These are phyloP conservation scores for Hyperopisus bebe DNA, from an alignment of 2,113 vertebrate genomes.

Conservation along the genomic window DNA sequence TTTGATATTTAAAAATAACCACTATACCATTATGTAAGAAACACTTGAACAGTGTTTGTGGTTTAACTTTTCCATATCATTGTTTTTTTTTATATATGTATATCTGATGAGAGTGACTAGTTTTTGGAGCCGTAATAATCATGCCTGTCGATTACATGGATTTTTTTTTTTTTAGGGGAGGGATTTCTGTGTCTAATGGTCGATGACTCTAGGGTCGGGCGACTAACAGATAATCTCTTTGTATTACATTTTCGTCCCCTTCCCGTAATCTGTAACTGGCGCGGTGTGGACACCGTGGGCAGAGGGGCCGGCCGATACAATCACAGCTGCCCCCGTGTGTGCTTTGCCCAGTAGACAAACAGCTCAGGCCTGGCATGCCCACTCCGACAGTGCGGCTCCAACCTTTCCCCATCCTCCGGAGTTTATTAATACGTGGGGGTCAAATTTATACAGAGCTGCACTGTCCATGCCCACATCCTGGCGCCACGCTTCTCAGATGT, in stretches of 20 bases:
- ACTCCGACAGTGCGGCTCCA: not conserved
- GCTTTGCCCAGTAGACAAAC: constrained; percentile 2
- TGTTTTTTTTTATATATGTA: not conserved
- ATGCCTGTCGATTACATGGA: not conserved
- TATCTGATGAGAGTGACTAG: not conserved
- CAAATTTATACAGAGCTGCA: not conserved
- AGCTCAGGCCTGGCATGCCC: not conserved
- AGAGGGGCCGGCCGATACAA: constrained; percentile 14
- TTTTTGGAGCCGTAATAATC: not conserved
- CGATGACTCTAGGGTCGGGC: constrained; percentile 2
- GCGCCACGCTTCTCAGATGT: not conserved
- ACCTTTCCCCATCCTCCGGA: not conserved
- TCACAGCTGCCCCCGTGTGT: not conserved
- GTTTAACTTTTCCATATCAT: not conserved
- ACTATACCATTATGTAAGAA: not conserved
- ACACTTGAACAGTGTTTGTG: not conserved
- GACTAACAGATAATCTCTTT: constrained; percentile 10
- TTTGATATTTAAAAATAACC: not conserved
- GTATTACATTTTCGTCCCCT: not conserved
- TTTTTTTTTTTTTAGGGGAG: not conserved
- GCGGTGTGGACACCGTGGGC: not conserved
- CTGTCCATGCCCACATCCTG: not conserved
- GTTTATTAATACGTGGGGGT: not conserved
- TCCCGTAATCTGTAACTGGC: not conserved
- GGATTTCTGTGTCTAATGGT: not conserved